Percentiles rank a stretch among this genome's conserved stretches.
Evolutionary conservation across 2,797 vertebrate species (phyloP).

Genomic region (Amniataba percoides): DNA sequence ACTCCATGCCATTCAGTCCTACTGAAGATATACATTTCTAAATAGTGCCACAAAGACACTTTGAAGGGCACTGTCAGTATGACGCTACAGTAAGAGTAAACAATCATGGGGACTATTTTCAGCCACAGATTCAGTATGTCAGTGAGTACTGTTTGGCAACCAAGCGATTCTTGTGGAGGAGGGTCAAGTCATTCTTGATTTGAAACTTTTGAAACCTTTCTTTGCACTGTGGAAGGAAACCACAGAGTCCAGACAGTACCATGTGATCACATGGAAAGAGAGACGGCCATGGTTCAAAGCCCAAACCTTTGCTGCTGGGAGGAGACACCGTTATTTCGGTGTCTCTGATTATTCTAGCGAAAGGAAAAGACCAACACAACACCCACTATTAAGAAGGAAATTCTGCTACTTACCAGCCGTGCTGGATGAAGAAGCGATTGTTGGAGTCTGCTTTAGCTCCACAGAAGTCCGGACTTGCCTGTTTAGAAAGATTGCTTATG

Average conservation of each 20-base stretch:
- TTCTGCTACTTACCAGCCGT: slow-evolving; percentile 76
- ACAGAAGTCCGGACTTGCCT: slow-evolving; percentile 80
- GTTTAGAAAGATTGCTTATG: slow-evolving; percentile 75
- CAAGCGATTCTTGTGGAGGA: neutral
- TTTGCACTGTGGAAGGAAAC: neutral
- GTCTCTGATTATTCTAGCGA: neutral
- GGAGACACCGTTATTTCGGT: neutral
- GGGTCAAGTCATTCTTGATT: neutral
- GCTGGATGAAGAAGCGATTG: slow-evolving; percentile 65
- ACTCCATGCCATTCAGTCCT: neutral
- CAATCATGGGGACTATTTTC: neutral
- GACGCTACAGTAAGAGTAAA: neutral
- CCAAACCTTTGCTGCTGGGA: neutral
- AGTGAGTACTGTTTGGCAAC: neutral
- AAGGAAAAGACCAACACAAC: slow-evolving; percentile 7
- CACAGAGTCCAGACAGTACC: neutral
- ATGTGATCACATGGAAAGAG: neutral
- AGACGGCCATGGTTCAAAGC: neutral
- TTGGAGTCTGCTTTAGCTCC: slow-evolving; percentile 79
- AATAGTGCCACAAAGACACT: neutral
- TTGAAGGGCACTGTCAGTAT: too few relatives aligned
- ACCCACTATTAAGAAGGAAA: slow-evolving; percentile 3
- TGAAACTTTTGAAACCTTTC: neutral
- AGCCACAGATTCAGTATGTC: neutral
- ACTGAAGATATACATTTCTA: neutral